A percentile compares a stretch with the other conserved stretches of the same genome.
These are phyloP conservation scores for Philotrypesis tridentata DNA, from an alignment of 1,140 invertebrate genomes.

Conservation along the genomic window DNA sequence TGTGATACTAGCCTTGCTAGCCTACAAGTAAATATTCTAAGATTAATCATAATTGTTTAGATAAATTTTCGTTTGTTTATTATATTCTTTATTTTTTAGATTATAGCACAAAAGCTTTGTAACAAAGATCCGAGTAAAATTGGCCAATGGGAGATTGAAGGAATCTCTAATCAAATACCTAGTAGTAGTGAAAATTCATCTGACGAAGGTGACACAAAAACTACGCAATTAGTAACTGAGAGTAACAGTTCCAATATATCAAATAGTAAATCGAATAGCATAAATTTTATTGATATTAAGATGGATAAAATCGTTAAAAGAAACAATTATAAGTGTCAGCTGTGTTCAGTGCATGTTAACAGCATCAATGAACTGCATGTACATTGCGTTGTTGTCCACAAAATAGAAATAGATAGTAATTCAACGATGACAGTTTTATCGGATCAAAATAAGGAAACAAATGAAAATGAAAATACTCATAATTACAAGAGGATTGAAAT, in stretches of 20 bases:
- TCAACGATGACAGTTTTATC: neutral
- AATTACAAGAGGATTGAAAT: neutral
- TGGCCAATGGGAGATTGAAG: conserved; percentile 76
- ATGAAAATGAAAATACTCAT: conserved; percentile 29
- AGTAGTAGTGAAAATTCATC: conserved; percentile 71
- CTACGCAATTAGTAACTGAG: conserved; percentile 56
- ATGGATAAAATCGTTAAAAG: neutral
- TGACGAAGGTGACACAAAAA: conserved; percentile 68
- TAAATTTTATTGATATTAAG: neutral
- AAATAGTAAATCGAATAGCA: neutral
- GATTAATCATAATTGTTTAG: neutral
- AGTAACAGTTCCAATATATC: conserved; percentile 48
- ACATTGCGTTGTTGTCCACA: conserved; percentile 68
- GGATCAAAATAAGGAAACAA: neutral
- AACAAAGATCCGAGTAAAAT: conserved; percentile 87
- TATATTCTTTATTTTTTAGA: conserved; percentile 67
- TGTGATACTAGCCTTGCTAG: conserved; percentile 94
- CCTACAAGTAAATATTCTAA: conserved; percentile 77
- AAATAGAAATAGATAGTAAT: conserved; percentile 55
- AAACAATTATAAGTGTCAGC: conserved; percentile 62
- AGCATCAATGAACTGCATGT: conserved; percentile 65
- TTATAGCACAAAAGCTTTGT: conserved; percentile 86
- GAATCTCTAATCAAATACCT: conserved; percentile 55
- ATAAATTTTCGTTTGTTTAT: conserved; percentile 26
- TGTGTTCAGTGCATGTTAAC: conserved; percentile 61